Evolutionary conservation across 2,113 vertebrate genomes (phyloP).

Genomic region (Microtus richardsoni): DNA sequence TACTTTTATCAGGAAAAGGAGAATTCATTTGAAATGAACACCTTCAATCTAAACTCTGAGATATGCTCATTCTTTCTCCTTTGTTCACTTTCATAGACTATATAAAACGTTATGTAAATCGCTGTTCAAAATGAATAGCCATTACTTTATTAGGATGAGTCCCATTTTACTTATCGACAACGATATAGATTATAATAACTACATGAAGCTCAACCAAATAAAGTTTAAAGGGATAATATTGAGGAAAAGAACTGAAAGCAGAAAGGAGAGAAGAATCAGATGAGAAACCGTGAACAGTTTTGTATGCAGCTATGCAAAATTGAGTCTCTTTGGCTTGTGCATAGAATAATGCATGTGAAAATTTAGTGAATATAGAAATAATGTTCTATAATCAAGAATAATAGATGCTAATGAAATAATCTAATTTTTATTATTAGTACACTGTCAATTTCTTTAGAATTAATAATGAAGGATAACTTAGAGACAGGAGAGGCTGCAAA

Average conservation of each 20-base stretch:
- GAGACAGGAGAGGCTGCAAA: not conserved
- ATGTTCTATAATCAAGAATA: not conserved
- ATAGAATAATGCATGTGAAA: not conserved
- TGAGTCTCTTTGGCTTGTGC: conserved; percentile 16
- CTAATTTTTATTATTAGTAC: not conserved
- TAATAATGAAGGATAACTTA: not conserved
- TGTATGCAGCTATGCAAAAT: conserved; percentile 17
- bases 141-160: not conserved
- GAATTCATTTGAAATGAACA: not conserved
- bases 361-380: not conserved
- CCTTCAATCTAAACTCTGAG: not conserved
- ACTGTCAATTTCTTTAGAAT: conserved; percentile 2
- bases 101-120: not conserved
- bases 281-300: not conserved
- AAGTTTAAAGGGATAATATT: not conserved
- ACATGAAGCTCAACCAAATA: not conserved
- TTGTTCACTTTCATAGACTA: not conserved
- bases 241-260: not conserved
- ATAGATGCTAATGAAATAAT: not conserved
- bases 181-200: not conserved
- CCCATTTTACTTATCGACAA: not conserved
- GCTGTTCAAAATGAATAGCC: not conserved
- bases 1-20: conserved; percentile 8
- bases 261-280: not conserved
- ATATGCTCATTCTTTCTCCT: not conserved